Evolutionary conservation across 2,888 invertebrate species (phyloP), one percentile per base, ranked within the genome.

Genomic region (Acrobeloides nanus): DNA sequence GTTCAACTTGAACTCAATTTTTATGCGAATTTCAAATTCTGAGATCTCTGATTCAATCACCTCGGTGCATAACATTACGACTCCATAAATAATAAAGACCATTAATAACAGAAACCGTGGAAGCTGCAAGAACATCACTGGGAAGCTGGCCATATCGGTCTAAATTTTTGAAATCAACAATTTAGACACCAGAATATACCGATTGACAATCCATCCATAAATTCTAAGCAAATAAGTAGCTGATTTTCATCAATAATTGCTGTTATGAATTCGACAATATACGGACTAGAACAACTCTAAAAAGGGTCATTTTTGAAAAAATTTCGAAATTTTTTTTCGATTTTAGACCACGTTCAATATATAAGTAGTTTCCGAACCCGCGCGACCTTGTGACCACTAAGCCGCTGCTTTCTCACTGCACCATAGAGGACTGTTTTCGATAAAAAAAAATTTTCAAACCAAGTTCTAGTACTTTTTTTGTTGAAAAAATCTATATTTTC

Each of bases 151-250:
- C 55, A 31, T 59, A 59, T 12, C 32, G 32, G 23, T 59, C 58
- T 29, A n/a, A n/a, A n/a, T n/a, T n/a, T n/a, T n/a, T n/a, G n/a
- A n/a, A n/a, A n/a, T n/a, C n/a, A n/a, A n/a, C n/a, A n/a, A n/a
- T n/a, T n/a, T n/a, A n/a, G n/a, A n/a, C n/a, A n/a, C n/a, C n/a
- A n/a, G n/a, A n/a, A n/a, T n/a, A n/a, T n/a, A n/a, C n/a, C n/a
- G 12, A 61, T n/a, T 20, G 61, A 61, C 1, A 54, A 32, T 3
- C 53, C 59, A 34, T 59, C 61, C 59, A 59, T 59, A 21, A 56
- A 45, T 31, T 59, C 59, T 10, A 51, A 31, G 10, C 34, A 18
- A 17, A 53, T 55, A 10, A 40, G 26, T 38, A 24, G 47, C 31
- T 52, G 42, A 21, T 40, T 41, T n/a, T 57, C 57, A 10, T 42